phyloP scores from a whole-genome alignment of 2,888 invertebrate genomes.

The Zhuqinia jingwanae region DNA sequence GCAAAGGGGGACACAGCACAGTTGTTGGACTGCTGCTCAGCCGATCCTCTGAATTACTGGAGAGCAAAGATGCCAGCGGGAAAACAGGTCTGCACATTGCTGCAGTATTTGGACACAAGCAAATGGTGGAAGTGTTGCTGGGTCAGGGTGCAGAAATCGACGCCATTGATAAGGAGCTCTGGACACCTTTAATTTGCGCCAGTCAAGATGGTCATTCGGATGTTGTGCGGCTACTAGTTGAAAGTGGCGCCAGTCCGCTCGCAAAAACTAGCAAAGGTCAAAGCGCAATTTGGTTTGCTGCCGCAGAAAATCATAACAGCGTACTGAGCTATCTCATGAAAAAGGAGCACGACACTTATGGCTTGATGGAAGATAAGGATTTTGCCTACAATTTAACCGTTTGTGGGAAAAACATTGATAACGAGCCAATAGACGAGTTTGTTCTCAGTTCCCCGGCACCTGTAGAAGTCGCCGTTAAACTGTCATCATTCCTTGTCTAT shows the following conservation, averaged over 20 bases:
- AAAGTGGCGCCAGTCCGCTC: constrained; percentile 97
- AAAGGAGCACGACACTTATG: constrained; percentile 97
- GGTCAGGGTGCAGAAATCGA: constrained; percentile 99
- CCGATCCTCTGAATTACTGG: constrained; percentile 96
- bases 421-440: constrained; percentile 82
- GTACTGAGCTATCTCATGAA: constrained; percentile 84
- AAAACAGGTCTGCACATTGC: constrained; percentile 98
- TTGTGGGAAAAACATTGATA: constrained; percentile 83
- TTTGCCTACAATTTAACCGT: constrained; percentile 99
- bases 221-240: constrained; percentile 96
- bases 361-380: constrained; percentile 97
- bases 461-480: constrained; percentile 98
- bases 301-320: constrained; percentile 98
- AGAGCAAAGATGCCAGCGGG: constrained; percentile 95
- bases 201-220: constrained; percentile 96
- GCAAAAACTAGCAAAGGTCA: constrained; percentile 97
- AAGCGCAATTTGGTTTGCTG: constrained; percentile 94
- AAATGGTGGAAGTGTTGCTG: constrained; percentile 97
- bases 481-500: constrained; percentile 94
- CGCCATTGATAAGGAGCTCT: constrained; percentile 96
- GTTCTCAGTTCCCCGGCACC: constrained; percentile 99
- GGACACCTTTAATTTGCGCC: constrained; percentile 97
- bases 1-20: constrained; percentile 98
- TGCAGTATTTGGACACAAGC: constrained; percentile 97
- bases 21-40: constrained; percentile 98